These are phyloP conservation scores for Temnothorax nylanderi DNA, from an alignment of 1,140 invertebrate genomes.

Conservation along the genomic window DNA sequence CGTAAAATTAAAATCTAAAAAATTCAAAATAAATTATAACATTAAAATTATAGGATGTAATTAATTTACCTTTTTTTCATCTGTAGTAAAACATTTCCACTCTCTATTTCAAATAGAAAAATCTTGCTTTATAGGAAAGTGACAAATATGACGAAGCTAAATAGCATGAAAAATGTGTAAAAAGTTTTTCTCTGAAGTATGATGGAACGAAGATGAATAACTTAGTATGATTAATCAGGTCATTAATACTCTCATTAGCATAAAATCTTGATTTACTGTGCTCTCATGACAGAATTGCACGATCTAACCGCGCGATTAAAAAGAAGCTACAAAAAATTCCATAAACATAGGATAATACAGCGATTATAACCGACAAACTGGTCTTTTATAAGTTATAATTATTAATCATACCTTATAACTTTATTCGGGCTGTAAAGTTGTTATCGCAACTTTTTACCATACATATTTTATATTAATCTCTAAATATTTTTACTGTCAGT, in stretches of 20 bases:
- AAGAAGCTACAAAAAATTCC: neutral
- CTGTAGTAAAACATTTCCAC: neutral
- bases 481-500: neutral
- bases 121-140: neutral
- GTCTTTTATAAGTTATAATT: neutral
- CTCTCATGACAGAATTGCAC: neutral
- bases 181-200: neutral
- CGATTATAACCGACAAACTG: neutral
- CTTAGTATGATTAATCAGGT: slow-evolving; percentile 5
- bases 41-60: neutral
- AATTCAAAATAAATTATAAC: neutral
- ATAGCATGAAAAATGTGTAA: neutral
- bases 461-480: neutral
- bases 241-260: neutral
- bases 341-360: neutral
- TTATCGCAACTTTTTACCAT: neutral
- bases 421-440: neutral
- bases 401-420: neutral
- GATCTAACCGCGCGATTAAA: neutral
- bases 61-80: neutral
- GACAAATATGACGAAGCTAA: slow-evolving; percentile 1
- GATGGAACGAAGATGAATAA: slow-evolving; percentile 8
- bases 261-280: neutral
- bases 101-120: neutral
- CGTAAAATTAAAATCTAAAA: neutral